Percentiles rank a stretch among this genome's conserved stretches.
These are phyloP conservation scores for Oscheius sp. DNA, from an alignment of 2,888 invertebrate species.

Conservation along the genomic window DNA sequence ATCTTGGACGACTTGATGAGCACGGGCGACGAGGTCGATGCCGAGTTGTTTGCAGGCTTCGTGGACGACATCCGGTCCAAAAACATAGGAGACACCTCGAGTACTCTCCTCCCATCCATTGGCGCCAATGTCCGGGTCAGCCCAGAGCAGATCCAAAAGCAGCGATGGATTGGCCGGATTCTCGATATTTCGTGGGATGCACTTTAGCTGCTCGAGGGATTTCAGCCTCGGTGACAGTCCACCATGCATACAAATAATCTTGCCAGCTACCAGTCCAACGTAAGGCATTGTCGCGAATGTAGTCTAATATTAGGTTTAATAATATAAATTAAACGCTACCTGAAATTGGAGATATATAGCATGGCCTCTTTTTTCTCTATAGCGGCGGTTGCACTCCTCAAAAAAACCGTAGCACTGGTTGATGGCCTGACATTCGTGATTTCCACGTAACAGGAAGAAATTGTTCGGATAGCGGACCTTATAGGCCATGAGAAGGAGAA, in stretches of 20 bases:
- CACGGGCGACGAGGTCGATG: slow-evolving; percentile 64
- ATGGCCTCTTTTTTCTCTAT: no score
- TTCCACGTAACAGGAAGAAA: slow-evolving; percentile 62
- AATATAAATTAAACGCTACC: slow-evolving; percentile 31
- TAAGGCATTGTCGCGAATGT: slow-evolving; percentile 63
- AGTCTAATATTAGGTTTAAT: slow-evolving; percentile 47
- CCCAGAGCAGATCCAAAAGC: slow-evolving; percentile 75
- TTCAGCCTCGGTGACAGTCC: slow-evolving; percentile 61
- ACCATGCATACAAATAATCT: slow-evolving; percentile 67
- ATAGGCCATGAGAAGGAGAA: slow-evolving; percentile 61
- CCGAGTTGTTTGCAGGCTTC: slow-evolving; percentile 49
- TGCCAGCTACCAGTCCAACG: slow-evolving; percentile 54
- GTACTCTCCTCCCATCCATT: slow-evolving; percentile 42
- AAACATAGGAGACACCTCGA: slow-evolving; percentile 78
- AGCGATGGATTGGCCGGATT: slow-evolving; percentile 69
- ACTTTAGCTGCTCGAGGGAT: slow-evolving; percentile 52
- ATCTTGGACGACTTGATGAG: slow-evolving; percentile 75
- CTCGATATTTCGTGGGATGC: slow-evolving; percentile 40
- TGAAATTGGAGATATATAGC: slow-evolving; percentile 60
- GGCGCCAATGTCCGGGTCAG: slow-evolving; percentile 54
- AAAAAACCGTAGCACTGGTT: slow-evolving; percentile 66
- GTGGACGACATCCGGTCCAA: slow-evolving; percentile 77
- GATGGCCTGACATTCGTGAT: slow-evolving; percentile 61
- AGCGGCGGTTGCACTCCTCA: slow-evolving; percentile 62
- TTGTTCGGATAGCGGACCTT: slow-evolving; percentile 56